phyloP scores from a whole-genome alignment of 2,797 vertebrate genomes.

The Tamandua tetradactyla region DNA sequence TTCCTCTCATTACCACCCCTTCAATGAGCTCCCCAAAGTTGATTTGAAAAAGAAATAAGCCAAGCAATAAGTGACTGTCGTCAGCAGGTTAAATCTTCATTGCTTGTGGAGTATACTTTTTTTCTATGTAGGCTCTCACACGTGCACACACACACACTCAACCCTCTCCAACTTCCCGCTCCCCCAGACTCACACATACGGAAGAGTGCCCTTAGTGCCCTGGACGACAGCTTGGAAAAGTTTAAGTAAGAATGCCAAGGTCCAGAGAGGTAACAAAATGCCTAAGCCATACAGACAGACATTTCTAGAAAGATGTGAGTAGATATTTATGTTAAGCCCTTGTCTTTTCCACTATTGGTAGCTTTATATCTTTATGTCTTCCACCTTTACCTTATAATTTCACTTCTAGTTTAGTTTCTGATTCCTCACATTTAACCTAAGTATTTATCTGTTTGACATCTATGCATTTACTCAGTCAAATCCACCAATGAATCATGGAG shows the following conservation, averaged over 20 bases:
- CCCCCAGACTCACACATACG: neutral
- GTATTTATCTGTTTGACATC: neutral
- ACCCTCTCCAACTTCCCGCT: too few relatives aligned
- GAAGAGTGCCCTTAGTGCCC: neutral
- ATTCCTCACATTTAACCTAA: neutral
- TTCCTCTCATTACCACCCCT: neutral
- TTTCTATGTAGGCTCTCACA: neutral
- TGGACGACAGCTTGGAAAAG: neutral
- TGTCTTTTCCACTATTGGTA: neutral
- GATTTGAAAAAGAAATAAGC: neutral
- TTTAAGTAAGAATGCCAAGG: neutral
- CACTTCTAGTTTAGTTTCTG: constrained; percentile 19
- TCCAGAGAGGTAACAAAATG: neutral
- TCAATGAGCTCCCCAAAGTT: neutral
- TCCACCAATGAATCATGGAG: neutral
- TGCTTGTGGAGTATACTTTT: neutral
- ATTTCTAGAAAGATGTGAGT: constrained; percentile 9
- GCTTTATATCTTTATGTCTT: neutral
- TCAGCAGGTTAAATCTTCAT: neutral
- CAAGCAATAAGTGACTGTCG: neutral
- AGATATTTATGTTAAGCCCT: neutral
- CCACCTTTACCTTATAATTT: neutral
- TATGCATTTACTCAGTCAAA: neutral
- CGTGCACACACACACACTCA: neutral
- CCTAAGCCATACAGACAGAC: neutral